Percentiles rank a stretch among this genome's conserved stretches.
Evolutionary conservation across 2,888 invertebrate genomes (phyloP).

Genomic region (Syrphus vitripennis): DNA sequence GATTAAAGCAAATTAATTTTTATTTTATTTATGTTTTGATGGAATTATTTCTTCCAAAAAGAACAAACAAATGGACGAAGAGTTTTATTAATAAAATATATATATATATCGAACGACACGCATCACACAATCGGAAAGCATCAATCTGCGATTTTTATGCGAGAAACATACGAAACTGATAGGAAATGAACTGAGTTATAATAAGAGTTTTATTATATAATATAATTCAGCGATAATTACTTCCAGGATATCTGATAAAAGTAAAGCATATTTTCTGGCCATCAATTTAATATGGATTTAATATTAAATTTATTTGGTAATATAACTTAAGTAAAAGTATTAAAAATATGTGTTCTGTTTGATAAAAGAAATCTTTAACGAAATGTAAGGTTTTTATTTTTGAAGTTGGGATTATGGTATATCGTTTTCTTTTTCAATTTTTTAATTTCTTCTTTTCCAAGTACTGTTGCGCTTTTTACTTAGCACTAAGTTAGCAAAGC

Average conservation of each 20-base stretch:
- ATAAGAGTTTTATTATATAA: neutral
- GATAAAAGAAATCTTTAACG: neutral
- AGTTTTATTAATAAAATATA: neutral
- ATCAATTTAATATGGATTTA: neutral
- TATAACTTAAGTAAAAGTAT: too few species aligned
- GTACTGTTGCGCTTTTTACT: too few species aligned
- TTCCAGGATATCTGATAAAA: neutral
- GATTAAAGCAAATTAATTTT: constrained; percentile 40
- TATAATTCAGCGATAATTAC: neutral
- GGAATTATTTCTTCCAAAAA: neutral
- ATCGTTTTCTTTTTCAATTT: too few species aligned
- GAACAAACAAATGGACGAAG: neutral
- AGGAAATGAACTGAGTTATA: neutral
- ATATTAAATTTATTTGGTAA: neutral
- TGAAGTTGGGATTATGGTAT: too few species aligned
- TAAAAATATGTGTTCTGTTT: neutral
- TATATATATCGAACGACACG: neutral
- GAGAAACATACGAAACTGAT: neutral
- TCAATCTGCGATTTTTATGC: neutral
- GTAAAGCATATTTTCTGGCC: neutral
- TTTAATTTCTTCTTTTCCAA: too few species aligned
- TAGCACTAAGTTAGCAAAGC: too few species aligned
- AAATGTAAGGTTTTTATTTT: too few species aligned
- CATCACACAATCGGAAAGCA: neutral
- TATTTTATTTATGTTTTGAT: constrained; percentile 17